Conservation (phyloP, 1,140 invertebrate species). For the Diabrotica virgifera region DNA sequence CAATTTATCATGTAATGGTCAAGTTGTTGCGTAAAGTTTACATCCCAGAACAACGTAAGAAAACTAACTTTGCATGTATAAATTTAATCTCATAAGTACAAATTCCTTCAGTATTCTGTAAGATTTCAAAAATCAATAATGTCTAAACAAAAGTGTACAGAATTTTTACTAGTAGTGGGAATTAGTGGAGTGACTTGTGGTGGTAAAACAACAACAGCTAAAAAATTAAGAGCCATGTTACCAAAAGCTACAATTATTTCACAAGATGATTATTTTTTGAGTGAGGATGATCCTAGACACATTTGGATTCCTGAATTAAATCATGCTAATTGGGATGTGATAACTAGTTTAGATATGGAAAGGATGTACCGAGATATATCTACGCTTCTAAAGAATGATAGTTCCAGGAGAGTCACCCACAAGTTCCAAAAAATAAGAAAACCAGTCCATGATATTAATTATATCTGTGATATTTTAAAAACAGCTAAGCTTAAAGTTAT, state of each 20-base stretch:
- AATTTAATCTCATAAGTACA: no score
- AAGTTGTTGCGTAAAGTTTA: no score
- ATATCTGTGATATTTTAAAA: slow-evolving; percentile 20
- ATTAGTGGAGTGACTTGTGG: slow-evolving; percentile 76
- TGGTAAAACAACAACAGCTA: slow-evolving; percentile 74
- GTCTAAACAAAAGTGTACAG: not conserved
- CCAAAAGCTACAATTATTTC: slow-evolving; percentile 59
- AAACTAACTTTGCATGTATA: no score
- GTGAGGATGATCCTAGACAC: slow-evolving; percentile 65
- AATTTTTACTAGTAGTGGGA: slow-evolving; percentile 57
- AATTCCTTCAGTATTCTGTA: no score
- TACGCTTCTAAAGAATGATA: slow-evolving; percentile 3
- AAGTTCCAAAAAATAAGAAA: not conserved
- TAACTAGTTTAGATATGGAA: slow-evolving; percentile 72
- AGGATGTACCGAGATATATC: slow-evolving; percentile 61
- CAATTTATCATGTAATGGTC: no score
- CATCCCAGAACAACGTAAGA: no score
- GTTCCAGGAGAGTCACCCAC: not conserved
- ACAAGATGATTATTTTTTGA: slow-evolving; percentile 78
- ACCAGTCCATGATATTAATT: not conserved
- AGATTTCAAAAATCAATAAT: no score
- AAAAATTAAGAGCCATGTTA: slow-evolving; percentile 54
- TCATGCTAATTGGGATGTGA: slow-evolving; percentile 76
- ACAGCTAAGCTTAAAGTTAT: slow-evolving; percentile 54
- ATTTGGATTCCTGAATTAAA: slow-evolving; percentile 61